A percentile compares a stretch with the other conserved stretches of the same genome.
Conservation (phyloP, 2,797 vertebrate genomes). For the Avahi laniger region DNA sequence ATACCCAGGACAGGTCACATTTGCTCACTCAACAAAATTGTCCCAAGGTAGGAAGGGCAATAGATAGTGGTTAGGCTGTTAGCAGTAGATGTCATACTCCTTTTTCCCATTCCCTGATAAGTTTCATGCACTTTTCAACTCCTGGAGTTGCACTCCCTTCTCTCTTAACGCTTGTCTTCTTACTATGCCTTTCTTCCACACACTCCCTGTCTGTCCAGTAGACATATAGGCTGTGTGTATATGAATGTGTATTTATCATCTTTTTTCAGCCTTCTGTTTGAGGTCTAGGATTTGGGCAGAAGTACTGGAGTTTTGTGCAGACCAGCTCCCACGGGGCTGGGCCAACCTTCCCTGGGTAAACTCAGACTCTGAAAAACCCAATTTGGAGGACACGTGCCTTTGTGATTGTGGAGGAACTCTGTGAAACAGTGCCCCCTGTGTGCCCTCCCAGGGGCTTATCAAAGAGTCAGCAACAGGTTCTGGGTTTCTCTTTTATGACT, state of each 20-base stretch:
- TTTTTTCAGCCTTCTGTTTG: background rate
- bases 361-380: constrained; percentile 74
- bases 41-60: background rate
- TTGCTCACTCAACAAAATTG: constrained; percentile 17
- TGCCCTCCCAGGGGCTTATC: constrained; percentile 48
- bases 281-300: background rate
- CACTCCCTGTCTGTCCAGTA: background rate
- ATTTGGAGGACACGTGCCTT: background rate
- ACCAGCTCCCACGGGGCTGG: background rate
- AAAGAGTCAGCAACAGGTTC: constrained; percentile 47
- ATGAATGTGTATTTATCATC: background rate
- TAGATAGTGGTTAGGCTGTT: background rate
- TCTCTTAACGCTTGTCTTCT: background rate
- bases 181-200: background rate
- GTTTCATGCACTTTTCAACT: background rate
- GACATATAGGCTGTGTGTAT: background rate
- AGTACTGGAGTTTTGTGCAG: background rate
- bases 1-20: background rate
- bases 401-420: background rate
- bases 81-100: background rate
- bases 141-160: background rate
- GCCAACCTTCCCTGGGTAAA: constrained; percentile 77
- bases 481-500: constrained; percentile 64
- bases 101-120: background rate
- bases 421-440: background rate